Conservation (phyloP, 2,113 vertebrate genomes). For the Ibidorhyncha struthersii region DNA sequence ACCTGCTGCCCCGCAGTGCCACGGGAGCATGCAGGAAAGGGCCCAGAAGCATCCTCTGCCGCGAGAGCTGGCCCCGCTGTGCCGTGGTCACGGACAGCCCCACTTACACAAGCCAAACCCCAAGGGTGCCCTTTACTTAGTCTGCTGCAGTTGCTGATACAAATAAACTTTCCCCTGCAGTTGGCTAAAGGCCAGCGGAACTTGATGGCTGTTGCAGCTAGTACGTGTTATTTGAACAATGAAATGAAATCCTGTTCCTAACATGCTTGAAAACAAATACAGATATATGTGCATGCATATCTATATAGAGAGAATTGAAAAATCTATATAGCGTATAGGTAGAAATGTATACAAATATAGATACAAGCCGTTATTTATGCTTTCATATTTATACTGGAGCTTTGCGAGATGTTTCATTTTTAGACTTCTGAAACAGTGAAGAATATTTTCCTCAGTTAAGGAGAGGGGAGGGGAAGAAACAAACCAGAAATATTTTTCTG, state of each 20-base stretch:
- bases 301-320: neutral
- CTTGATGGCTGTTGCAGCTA: neutral
- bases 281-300: neutral
- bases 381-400: neutral
- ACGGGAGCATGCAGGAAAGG: neutral
- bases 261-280: neutral
- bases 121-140: neutral
- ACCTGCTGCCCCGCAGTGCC: neutral
- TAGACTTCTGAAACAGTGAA: neutral
- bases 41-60: neutral
- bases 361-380: neutral
- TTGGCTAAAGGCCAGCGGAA: neutral
- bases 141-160: neutral
- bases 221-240: neutral
- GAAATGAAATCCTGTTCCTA: neutral
- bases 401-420: neutral
- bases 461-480: neutral
- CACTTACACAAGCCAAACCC: neutral
- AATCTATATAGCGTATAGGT: neutral
- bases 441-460: neutral
- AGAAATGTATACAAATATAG: neutral
- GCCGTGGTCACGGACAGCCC: neutral
- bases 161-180: conserved; percentile 12
- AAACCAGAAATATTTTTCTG: neutral
- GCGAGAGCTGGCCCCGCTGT: neutral